Evolutionary conservation across 2,888 invertebrate species (phyloP), one percentile per base, ranked within the genome.

Genomic region (Antheraea assamensis): DNA sequence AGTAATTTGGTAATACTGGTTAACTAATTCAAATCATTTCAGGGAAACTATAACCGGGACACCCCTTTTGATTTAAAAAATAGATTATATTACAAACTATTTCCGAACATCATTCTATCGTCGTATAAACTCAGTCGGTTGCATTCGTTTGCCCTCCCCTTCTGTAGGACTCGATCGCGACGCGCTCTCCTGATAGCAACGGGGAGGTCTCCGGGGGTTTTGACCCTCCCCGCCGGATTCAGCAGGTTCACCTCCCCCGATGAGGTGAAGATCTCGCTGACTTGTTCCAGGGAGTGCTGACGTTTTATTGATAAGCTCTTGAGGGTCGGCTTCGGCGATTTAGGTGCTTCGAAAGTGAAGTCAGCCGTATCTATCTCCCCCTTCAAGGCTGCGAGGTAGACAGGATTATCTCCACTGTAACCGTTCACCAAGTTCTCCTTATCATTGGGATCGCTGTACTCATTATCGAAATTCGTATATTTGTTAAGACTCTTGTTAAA

Each of bases 91-190:
- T 74, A 94, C 81, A 95, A 83, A 82, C 94, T 95, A 80, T 95
- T 95, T 0, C 95, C 95, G 78, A 96, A 96, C 98, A 98, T 98
- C 96, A 98, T 98, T 68, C 98, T 95, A 86, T 98, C 98, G 82
- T 98, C 98, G 83, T 98, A 98, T 30, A 98, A 92, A 70, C 98
- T 98, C 81, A 98, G 96, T 78, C 98, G 95, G 78, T 97, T 96
- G 68, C 96, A 96, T 31, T 94, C 93, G 21, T 83, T 91, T 0
- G 91, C 90, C 30, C 94, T 84, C 0, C 92, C 92, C 72, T 91
- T 92, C 76, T 93, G 93, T n/a, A 93, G 71, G 1, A 96, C 96
- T 76, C 96, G 94, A 64, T 95, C 95, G 3, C 96, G 95, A 55
- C 96, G 90, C 1, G 97, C 96, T 80, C 96, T 95, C 21, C 97